Conservation (phyloP, 2,797 vertebrate species). For the Cirrhinus molitorella region DNA sequence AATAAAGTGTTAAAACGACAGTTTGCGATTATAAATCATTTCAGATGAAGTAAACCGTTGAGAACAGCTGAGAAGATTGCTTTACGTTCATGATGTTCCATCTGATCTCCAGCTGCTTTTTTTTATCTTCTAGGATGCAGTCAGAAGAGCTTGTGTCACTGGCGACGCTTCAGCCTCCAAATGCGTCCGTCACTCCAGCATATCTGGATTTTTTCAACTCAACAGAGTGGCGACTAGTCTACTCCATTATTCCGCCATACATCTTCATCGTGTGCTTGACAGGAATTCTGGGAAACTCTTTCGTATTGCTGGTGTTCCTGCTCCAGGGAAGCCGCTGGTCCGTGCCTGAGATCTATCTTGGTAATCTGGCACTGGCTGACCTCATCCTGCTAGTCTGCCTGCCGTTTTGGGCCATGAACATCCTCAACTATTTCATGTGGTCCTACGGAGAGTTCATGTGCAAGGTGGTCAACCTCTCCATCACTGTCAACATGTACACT, state of each 20-base stretch:
- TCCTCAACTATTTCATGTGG: conserved; percentile 84
- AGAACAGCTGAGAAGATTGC: not conserved
- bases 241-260: conserved; percentile 73
- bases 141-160: conserved; percentile 3
- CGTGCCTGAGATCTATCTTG: conserved; percentile 90
- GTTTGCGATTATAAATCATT: not conserved
- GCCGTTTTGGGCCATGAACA: conserved; percentile 91
- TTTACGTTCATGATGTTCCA: not conserved
- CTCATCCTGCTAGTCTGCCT: conserved; percentile 82
- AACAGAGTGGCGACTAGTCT: conserved; percentile 73
- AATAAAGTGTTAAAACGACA: not conserved
- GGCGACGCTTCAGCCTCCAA: conserved; percentile 55
- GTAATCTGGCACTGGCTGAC: conserved; percentile 88
- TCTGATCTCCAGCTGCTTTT: conserved; percentile 28
- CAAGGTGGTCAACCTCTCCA: conserved; percentile 80
- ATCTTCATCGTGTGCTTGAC: conserved; percentile 73
- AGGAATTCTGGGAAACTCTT: conserved; percentile 84
- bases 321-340: conserved; percentile 83
- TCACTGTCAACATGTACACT: conserved; percentile 84
- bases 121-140: conserved; percentile 64
- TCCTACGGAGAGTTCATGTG: conserved; percentile 86
- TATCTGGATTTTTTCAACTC: conserved; percentile 47
- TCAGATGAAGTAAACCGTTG: not conserved
- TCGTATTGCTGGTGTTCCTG: conserved; percentile 84
- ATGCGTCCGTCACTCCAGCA: conserved; percentile 56